Evolutionary conservation across 2,888 invertebrate genomes (phyloP).

Genomic region (Oscheius myriophilus): DNA sequence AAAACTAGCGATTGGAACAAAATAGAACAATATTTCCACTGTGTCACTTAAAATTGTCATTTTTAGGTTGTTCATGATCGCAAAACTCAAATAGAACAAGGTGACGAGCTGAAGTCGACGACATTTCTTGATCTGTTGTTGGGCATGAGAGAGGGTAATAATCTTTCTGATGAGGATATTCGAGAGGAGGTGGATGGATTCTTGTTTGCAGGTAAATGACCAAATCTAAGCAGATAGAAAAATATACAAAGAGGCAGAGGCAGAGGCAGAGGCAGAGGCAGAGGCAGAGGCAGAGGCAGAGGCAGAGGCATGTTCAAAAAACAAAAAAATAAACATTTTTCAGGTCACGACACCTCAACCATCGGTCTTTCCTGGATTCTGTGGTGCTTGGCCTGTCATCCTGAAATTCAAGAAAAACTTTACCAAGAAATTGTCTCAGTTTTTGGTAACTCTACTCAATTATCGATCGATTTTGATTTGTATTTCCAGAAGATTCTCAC

Average conservation of each 20-base stretch:
- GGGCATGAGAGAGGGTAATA: conserved; percentile 70
- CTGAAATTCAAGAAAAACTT: conserved; percentile 69
- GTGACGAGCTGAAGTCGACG: background rate
- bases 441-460: conserved; percentile 25
- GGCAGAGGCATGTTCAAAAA: no score
- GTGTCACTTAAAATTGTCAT: no score
- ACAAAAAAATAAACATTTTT: background rate
- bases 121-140: conserved; percentile 74
- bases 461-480: no score
- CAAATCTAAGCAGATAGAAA: no score
- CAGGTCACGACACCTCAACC: conserved; percentile 73
- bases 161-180: conserved; percentile 72
- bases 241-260: no score
- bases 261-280: no score
- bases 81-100: no score
- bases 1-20: no score
- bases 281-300: no score
- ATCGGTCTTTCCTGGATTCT: conserved; percentile 72
- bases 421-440: conserved; percentile 41
- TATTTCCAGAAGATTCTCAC: conserved; percentile 46
- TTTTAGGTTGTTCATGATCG: no score
- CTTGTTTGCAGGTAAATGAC: conserved; percentile 73
- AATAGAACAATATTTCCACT: no score
- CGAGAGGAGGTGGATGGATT: conserved; percentile 72
- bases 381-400: conserved; percentile 71